Evolutionary conservation across 2,888 invertebrate species (phyloP).

Genomic region (Entomobrya proxima): DNA sequence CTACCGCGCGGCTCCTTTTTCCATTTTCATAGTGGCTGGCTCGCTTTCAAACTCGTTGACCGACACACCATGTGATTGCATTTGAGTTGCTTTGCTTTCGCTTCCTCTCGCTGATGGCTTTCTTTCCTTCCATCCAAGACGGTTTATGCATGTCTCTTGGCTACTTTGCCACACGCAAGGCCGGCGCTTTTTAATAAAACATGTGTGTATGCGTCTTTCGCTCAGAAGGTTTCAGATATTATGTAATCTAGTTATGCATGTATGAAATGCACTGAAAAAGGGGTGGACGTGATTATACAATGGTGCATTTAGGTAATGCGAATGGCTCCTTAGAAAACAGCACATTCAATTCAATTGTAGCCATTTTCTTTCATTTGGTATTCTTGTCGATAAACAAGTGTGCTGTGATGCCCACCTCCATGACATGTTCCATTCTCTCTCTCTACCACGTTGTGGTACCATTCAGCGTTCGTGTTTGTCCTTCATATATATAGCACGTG

Average conservation of each 20-base stretch:
- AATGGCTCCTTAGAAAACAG: neutral
- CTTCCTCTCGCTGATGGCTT: neutral
- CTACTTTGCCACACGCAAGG: conserved; percentile 47
- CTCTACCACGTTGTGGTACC: neutral
- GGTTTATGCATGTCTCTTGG: conserved; percentile 29
- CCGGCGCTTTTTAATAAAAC: conserved; percentile 4
- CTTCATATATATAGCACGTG: neutral
- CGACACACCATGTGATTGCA: conserved; percentile 3
- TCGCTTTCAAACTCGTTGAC: neutral
- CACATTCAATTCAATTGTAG: conserved; percentile 15
- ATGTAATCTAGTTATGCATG: neutral
- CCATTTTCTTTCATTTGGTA: neutral
- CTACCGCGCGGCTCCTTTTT: neutral
- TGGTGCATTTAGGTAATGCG: neutral
- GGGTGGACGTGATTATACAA: neutral
- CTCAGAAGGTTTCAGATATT: neutral
- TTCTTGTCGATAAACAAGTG: conserved; percentile 1
- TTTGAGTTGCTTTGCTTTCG: neutral
- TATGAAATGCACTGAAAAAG: neutral
- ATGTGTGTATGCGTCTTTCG: neutral
- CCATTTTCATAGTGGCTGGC: neutral
- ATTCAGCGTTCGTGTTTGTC: neutral
- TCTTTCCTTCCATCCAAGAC: neutral
- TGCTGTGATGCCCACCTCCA: conserved; percentile 16
- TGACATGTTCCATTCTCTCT: neutral